Evolutionary conservation across 2,888 invertebrate species (phyloP), one percentile per base, ranked within the genome.

Genomic region (Erynnis tages): DNA sequence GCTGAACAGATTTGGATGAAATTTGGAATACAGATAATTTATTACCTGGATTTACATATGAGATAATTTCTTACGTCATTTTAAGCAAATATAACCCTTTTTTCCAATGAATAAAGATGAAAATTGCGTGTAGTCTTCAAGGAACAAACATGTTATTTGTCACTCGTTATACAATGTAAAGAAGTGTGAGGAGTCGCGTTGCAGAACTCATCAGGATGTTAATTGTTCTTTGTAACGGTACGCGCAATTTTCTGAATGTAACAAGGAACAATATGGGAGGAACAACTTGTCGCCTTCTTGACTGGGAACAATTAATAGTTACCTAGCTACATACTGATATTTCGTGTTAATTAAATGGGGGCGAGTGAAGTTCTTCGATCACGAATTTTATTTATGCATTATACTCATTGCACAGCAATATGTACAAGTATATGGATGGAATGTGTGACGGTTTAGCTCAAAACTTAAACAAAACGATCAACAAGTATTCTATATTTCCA

Each of bases 221-320:
- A 44, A 44, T 44, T 44, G 32, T 32, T 44, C 32, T 44, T 44
- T 44, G 44, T 32, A 44, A 44, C 44, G 23, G 21, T 21, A 44
- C 29, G 32, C 29, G 44, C 30, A 44, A 44, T 44, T 44, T 44
- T 44, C 32, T 4, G 21, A 44, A 29, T 10, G 17, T 38, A 38
- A 23, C 25, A 10, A 40, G 25, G 7, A 38, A 23, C 25, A 10
- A 40, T 13, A 4, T 35, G 19, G 35, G 17, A 5, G 29, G 41
- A 13, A 10, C 7, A 30, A 30, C 30, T 30, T 16, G 16, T 8
- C 6, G 5, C 40, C 27, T 25, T n/a, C 11, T 1, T 29, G 8
- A 1, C 6, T 43, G 17, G 16, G 19, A 43, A 16, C 8, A 6
- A 25, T 6, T 25, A 2, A 4, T 6, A 25, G n/a, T n/a, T n/a